These are phyloP conservation scores for Remorina albescens DNA, from an alignment of 2,797 vertebrate species.

Conservation along the genomic window DNA sequence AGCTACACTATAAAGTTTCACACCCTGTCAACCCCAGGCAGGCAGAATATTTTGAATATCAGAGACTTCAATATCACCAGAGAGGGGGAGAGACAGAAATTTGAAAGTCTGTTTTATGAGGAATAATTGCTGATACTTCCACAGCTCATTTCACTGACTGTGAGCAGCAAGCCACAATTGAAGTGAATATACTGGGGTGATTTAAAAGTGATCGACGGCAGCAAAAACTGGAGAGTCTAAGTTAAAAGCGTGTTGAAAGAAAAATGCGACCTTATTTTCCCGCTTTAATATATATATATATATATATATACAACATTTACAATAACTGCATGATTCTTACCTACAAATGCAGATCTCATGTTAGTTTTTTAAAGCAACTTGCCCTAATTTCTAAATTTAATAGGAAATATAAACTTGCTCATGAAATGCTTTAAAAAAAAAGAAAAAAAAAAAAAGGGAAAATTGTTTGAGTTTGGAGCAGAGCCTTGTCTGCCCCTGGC, in stretches of 20 bases:
- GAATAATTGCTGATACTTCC: conserved; percentile 18
- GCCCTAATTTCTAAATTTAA: conserved; percentile 17
- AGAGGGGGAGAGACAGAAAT: not conserved
- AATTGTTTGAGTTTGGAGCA: conserved; percentile 7
- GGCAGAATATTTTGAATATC: not conserved
- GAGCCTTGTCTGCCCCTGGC: conserved; percentile 16
- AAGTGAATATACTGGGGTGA: conserved; percentile 4
- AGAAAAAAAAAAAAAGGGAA: conserved; percentile 13
- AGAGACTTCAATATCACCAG: not conserved
- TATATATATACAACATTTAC: too few relatives aligned
- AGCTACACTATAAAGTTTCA: not conserved
- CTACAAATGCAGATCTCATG: conserved; percentile 13
- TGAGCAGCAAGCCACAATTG: conserved; percentile 8
- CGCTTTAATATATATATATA: not conserved
- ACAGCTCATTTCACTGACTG: not conserved
- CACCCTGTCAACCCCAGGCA: not conserved
- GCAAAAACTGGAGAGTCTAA: not conserved
- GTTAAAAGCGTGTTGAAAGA: conserved; percentile 6
- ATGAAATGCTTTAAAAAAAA: conserved; percentile 24
- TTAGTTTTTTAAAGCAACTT: not conserved
- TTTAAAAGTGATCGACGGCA: conserved; percentile 13
- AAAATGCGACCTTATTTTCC: conserved; percentile 13
- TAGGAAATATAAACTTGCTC: not conserved
- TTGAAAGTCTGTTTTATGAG: conserved; percentile 11
- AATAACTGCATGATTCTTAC: conserved; percentile 11